phyloP scores from a whole-genome alignment of 2,888 invertebrate species.

The Helleia helle region DNA sequence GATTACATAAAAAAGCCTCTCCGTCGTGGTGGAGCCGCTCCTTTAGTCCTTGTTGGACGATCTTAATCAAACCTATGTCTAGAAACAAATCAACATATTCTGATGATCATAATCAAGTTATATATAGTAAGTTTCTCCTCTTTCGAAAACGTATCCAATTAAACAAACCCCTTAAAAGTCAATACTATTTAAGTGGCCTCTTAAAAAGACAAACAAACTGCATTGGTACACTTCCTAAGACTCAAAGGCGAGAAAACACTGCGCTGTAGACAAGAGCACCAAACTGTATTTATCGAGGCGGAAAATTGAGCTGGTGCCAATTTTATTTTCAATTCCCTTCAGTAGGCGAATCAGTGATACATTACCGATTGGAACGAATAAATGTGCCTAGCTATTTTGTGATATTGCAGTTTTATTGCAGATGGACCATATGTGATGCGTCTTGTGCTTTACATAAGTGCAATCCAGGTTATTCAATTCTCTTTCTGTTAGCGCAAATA shows the following conservation, averaged over 20 bases:
- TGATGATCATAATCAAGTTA: too few species aligned
- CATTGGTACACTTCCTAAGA: slow-evolving; percentile 13
- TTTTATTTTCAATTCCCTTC: slow-evolving; percentile 52
- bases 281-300: slow-evolving; percentile 53
- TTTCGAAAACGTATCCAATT: not conserved
- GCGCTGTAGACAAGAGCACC: slow-evolving; percentile 36
- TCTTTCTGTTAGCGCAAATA: too few species aligned
- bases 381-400: slow-evolving; percentile 15
- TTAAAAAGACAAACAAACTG: slow-evolving; percentile 7
- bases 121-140: too few species aligned
- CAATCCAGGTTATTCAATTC: too few species aligned
- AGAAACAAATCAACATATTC: too few species aligned
- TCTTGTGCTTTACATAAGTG: too few species aligned
- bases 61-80: too few species aligned
- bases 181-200: slow-evolving; percentile 7
- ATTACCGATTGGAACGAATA: slow-evolving; percentile 26
- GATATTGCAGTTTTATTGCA: too few species aligned
- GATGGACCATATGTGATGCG: too few species aligned
- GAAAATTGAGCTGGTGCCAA: slow-evolving; percentile 61
- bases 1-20: too few species aligned
- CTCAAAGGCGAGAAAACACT: slow-evolving; percentile 10
- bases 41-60: too few species aligned
- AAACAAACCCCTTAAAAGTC: not conserved
- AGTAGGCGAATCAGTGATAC: slow-evolving; percentile 22
- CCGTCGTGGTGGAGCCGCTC: too few species aligned